Conservation (phyloP, 2,113 vertebrate species). For the Aplodontia rufa region DNA sequence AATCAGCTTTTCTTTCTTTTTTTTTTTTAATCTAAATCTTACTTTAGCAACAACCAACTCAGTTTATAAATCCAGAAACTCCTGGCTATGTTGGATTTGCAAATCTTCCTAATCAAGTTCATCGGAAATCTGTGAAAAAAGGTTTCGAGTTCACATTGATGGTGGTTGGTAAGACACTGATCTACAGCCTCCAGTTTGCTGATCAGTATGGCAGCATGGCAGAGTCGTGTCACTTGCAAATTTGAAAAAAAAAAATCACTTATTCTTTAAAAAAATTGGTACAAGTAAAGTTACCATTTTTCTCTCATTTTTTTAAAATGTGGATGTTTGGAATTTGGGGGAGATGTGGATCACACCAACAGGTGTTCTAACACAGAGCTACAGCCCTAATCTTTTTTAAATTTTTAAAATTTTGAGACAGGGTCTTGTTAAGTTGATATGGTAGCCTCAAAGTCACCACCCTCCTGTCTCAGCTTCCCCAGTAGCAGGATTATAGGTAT, state of each 20-base stretch:
- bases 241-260: background rate
- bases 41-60: constrained; percentile 89
- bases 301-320: background rate
- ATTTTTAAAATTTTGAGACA: background rate
- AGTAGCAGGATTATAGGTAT: background rate
- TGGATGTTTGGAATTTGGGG: no score
- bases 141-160: constrained; percentile 99
- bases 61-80: constrained; percentile 97
- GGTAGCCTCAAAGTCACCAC: background rate
- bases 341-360: background rate
- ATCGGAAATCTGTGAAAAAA: constrained; percentile 98
- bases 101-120: constrained; percentile 98
- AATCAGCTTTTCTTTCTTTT: background rate
- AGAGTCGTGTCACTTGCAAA: background rate
- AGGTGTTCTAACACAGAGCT: no score
- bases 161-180: constrained; percentile 94
- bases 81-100: constrained; percentile 99
- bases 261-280: background rate
- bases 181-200: background rate
- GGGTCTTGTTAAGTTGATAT: background rate
- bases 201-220: background rate
- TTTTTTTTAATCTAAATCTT: background rate
- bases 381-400: background rate
- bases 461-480: background rate
- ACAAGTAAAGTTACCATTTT: background rate